Evolutionary conservation across 2,797 vertebrate species (phyloP), one percentile per base, ranked within the genome.

Genomic region (Alfaro cultratus): DNA sequence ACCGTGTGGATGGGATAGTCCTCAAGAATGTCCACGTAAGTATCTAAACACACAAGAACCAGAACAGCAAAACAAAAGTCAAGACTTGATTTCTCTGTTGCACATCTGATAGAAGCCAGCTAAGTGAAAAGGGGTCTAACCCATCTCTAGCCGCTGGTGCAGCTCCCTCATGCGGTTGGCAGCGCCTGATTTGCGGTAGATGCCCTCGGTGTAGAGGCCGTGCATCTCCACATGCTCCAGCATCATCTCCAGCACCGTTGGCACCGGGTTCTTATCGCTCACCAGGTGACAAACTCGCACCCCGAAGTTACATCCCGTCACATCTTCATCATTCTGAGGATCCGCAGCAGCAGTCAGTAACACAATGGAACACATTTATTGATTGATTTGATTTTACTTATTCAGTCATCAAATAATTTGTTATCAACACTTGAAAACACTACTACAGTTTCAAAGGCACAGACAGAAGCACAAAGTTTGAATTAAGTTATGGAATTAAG

Each of bases 191-290:
- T 99, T 99, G 89, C 99, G 97, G 89, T 99, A 99, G 89, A 99
- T 98, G 85, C 99, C 99, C 87, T 99, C 99, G 0, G 97, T 98
- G 93, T 99, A 99, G 47, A 99, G 96, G 76, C 99, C 99, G 0
- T 98, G 96, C 96, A 99, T 99, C 95, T 99, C 99, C 88, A 99
- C 97, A 0, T 99, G 97, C 89, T 99, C 98, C 83, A 99, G 94
- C 94, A 99, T 90, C 89, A 97, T 97, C 95, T 99, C 97, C 94
- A 99, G 93, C 80, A 99, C 97, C n/a, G 98, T 10, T 0, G 99
- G 99, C 0, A 99, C 97, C 0, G 97, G 97, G 78, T 91, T 96
- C 90, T 96, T 97, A 5, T 98, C 97, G 0, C 84, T 96, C 77
- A 96, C 96, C 91, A 99, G 95, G 83, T 92, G 92, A 57, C 96